Conservation (phyloP, 2,888 invertebrate species). For the Ophion costatus region DNA sequence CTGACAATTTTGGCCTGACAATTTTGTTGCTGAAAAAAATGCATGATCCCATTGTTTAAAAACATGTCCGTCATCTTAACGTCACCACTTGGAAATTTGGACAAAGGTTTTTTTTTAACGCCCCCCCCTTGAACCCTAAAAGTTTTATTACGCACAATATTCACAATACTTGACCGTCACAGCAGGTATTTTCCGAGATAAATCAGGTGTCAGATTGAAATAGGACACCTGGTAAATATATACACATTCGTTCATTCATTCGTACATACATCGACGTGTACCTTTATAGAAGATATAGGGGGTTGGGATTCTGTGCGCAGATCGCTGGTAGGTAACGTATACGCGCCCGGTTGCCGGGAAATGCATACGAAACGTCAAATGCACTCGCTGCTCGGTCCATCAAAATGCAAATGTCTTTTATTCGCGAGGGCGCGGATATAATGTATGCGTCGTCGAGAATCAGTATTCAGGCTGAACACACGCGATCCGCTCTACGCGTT, state of each 20-base stretch:
- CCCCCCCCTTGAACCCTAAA: no score
- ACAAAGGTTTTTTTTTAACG: no score
- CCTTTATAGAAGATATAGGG: conserved; percentile 4
- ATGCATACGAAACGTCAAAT: conserved; percentile 81
- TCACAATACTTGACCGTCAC: no score
- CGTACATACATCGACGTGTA: not conserved
- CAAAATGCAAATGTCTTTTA: conserved; percentile 82
- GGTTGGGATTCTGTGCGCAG: conserved; percentile 50
- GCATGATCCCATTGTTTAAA: no score
- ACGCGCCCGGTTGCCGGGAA: conserved; percentile 65
- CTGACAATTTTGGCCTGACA: no score
- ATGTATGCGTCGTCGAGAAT: conserved; percentile 80
- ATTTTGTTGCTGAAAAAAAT: no score
- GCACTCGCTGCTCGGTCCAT: conserved; percentile 79
- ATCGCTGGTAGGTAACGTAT: conserved; percentile 38
- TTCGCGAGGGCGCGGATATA: conserved; percentile 74
- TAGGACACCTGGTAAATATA: no score
- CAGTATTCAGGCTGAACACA: conserved; percentile 79
- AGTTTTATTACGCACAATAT: no score
- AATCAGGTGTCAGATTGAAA: no score
- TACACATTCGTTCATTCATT: not conserved
- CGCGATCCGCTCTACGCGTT: conserved; percentile 77
- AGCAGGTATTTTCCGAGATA: no score
- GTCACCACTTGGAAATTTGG: no score
- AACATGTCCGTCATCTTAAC: no score